Conservation (phyloP, 2,888 invertebrate genomes). For the Pandemis heparana region DNA sequence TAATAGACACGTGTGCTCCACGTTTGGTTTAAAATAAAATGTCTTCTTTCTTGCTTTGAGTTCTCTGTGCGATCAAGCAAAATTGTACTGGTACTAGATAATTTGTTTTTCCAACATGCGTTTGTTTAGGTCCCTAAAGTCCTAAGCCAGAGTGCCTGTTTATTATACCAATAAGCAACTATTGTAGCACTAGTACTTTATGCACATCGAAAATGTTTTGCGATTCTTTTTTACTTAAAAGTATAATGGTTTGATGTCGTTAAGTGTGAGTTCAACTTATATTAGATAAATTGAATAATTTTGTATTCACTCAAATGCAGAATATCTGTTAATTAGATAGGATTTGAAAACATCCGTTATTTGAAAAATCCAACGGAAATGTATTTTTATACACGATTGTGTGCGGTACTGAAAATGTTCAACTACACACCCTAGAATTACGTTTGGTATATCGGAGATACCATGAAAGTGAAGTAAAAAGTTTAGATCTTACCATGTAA, state of each 20-base stretch:
- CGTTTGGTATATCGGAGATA: background rate
- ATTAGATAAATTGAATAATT: background rate
- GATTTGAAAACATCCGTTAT: conserved; percentile 25
- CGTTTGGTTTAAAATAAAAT: too few species aligned
- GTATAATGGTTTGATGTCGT: background rate
- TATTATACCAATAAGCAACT: background rate
- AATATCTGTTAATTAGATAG: conserved; percentile 30
- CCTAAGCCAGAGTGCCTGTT: conserved; percentile 3
- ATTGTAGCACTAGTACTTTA: background rate
- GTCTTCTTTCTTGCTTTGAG: too few species aligned
- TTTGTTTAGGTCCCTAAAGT: background rate
- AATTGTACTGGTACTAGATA: too few species aligned
- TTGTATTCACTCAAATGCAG: background rate
- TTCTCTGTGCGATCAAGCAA: too few species aligned
- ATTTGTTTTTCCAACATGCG: background rate
- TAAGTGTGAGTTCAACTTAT: background rate
- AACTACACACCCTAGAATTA: background rate
- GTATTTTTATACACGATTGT: conserved; percentile 38
- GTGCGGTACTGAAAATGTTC: background rate
- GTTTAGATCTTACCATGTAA: background rate
- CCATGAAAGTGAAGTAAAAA: background rate
- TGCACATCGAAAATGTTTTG: conserved; percentile 9
- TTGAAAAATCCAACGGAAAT: conserved; percentile 23
- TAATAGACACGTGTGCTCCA: too few species aligned
- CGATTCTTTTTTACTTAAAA: background rate